phyloP scores from a whole-genome alignment of 1,140 invertebrate species.

The Ips typographus region DNA sequence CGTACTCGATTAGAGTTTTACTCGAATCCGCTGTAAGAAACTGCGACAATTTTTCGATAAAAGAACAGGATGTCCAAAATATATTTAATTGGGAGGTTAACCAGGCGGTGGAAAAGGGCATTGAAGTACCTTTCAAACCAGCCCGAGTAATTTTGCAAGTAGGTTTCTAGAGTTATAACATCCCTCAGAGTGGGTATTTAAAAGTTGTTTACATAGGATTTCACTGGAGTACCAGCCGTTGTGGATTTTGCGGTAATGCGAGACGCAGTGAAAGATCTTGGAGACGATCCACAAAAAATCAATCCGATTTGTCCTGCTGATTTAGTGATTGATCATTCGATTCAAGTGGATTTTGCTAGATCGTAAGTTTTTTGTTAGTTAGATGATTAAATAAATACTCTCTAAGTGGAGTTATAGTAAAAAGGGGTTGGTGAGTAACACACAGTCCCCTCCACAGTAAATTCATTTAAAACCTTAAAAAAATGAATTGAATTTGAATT shows the following conservation, averaged over 20 bases:
- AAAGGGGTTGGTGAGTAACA: no score
- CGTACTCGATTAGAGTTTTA: conserved; percentile 90
- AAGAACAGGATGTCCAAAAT: conserved; percentile 83
- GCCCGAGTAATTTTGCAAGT: conserved; percentile 94
- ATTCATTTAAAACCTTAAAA: no score
- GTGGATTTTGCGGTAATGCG: conserved; percentile 99
- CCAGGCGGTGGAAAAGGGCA: conserved; percentile 66
- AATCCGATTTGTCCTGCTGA: conserved; percentile 98
- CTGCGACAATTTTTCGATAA: conserved; percentile 93
- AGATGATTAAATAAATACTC: conserved; percentile 5
- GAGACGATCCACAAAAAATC: conserved; percentile 89
- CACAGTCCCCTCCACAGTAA: no score
- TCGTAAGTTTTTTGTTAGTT: conserved; percentile 62
- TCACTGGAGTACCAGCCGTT: conserved; percentile 96
- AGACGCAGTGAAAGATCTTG: conserved; percentile 86
- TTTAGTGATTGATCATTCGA: conserved; percentile 97
- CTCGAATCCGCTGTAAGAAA: conserved; percentile 94
- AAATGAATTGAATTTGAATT: no score
- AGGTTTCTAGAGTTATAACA: conserved; percentile 3
- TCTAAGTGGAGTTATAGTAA: no score
- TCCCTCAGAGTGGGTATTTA: neutral
- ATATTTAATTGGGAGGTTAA: conserved; percentile 89
- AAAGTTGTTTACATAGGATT: conserved; percentile 64
- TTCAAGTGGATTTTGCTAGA: conserved; percentile 93
- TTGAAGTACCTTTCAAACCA: conserved; percentile 96